These are phyloP conservation scores for Leptinotarsa defecta DNA, from an alignment of 1,140 invertebrate genomes.

Conservation along the genomic window DNA sequence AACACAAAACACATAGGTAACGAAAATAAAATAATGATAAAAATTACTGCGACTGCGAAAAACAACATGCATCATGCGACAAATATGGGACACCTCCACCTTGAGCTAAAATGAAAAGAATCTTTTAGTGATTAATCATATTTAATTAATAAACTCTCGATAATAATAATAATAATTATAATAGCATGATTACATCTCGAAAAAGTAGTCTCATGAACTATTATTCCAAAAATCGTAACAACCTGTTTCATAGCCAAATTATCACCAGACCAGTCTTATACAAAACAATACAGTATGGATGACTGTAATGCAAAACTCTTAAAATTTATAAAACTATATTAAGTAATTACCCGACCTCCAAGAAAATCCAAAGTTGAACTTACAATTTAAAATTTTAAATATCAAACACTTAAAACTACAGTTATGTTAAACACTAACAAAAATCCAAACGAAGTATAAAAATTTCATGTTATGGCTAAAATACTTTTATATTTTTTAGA, in stretches of 20 bases:
- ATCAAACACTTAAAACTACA: constrained; percentile 47
- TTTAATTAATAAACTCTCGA: constrained; percentile 33
- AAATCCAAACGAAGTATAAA: constrained; percentile 36
- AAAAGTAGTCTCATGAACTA: constrained; percentile 24
- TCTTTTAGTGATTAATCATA: constrained; percentile 25
- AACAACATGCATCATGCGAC: constrained; percentile 26
- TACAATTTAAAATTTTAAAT: constrained; percentile 40
- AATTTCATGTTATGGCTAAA: constrained; percentile 34
- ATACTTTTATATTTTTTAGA: constrained; percentile 25
- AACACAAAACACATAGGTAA: constrained; percentile 15
- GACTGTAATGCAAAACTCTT: constrained; percentile 39
- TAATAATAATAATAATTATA: constrained; percentile 20
- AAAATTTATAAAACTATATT: constrained; percentile 37
- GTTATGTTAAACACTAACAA: constrained; percentile 38
- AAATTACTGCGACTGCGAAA: constrained; percentile 5
- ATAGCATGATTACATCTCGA: constrained; percentile 16
- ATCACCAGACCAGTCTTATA: constrained; percentile 27
- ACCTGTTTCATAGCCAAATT: constrained; percentile 31
- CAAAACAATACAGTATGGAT: constrained; percentile 35
- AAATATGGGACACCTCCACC: constrained; percentile 9
- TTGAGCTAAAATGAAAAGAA: constrained; percentile 17
- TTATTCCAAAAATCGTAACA: constrained; percentile 35
- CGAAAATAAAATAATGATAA: constrained; percentile 23
- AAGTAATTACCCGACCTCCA: constrained; percentile 35
- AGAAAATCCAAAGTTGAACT: constrained; percentile 37